Evolutionary conservation across 2,888 invertebrate species (phyloP).

Genomic region (Hipparchia semele): DNA sequence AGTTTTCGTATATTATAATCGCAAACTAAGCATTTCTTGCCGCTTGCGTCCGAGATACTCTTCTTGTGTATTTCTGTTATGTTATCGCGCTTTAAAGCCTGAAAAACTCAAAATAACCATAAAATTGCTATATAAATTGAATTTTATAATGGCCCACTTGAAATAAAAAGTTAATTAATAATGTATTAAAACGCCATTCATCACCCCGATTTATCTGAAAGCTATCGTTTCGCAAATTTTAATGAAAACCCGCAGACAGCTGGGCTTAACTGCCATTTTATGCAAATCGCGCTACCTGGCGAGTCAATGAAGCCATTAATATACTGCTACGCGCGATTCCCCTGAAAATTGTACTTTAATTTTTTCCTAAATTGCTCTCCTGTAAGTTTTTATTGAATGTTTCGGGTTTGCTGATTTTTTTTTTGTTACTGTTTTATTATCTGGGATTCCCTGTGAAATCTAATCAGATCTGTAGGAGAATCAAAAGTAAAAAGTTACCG

Average conservation of each 20-base stretch:
- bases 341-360: slow-evolving; percentile 17
- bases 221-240: slow-evolving; percentile 50
- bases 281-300: slow-evolving; percentile 54
- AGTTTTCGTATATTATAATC: too few relatives aligned
- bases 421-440: neutral
- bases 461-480: too few relatives aligned
- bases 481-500: too few relatives aligned
- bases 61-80: too few relatives aligned
- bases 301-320: slow-evolving; percentile 47
- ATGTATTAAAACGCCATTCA: slow-evolving; percentile 47
- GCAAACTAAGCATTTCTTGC: too few relatives aligned
- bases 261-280: slow-evolving; percentile 57
- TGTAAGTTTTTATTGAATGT: neutral
- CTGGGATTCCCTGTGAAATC: too few relatives aligned
- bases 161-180: slow-evolving; percentile 29
- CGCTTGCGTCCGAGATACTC: too few relatives aligned
- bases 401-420: neutral
- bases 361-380: slow-evolving; percentile 17
- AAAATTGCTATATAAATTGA: neutral
- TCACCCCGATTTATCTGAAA: slow-evolving; percentile 34
- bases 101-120: too few relatives aligned
- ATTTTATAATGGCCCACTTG: neutral
- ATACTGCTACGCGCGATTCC: slow-evolving; percentile 36
- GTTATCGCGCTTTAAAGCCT: too few relatives aligned
- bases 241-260: slow-evolving; percentile 54